Percentiles rank a stretch among this genome's conserved stretches.
Evolutionary conservation across 1,140 invertebrate genomes (phyloP).

Genomic region (Mercenaria mercenaria): DNA sequence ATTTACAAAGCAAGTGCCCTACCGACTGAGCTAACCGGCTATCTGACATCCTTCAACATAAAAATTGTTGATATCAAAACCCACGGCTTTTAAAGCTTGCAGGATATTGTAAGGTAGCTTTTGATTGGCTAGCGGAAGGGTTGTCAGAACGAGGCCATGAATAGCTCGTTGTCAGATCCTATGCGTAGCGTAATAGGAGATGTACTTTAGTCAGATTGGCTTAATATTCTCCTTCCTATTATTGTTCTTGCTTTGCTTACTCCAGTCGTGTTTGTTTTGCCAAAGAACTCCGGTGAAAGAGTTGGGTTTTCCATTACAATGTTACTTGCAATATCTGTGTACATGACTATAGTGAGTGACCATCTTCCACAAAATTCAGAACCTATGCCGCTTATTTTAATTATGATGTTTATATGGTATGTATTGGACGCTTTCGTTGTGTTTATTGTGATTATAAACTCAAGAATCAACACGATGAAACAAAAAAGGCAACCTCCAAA

Average conservation of each 20-base stretch:
- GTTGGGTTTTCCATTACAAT: constrained; percentile 6
- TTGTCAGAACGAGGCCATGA: no score
- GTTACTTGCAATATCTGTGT: constrained; percentile 45
- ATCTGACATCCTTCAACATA: no score
- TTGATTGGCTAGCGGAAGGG: no score
- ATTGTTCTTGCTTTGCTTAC: background rate
- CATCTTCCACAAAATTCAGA: constrained; percentile 15
- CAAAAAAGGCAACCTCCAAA: background rate
- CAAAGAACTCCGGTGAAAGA: constrained; percentile 22
- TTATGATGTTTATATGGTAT: constrained; percentile 2
- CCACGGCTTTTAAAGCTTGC: no score
- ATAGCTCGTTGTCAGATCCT: no score
- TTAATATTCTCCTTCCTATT: background rate
- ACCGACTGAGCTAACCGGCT: no score
- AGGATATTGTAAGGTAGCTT: no score
- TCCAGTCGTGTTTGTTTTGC: constrained; percentile 5
- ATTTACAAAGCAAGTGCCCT: no score
- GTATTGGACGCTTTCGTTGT: background rate
- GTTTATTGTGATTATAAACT: background rate
- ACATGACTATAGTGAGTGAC: constrained; percentile 26
- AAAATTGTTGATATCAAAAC: no score
- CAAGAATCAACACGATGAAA: background rate
- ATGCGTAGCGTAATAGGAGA: no score
- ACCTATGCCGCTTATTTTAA: background rate
- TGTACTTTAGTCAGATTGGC: no score